Conservation (phyloP, 2,888 invertebrate species). For the Oscheius sp. region DNA sequence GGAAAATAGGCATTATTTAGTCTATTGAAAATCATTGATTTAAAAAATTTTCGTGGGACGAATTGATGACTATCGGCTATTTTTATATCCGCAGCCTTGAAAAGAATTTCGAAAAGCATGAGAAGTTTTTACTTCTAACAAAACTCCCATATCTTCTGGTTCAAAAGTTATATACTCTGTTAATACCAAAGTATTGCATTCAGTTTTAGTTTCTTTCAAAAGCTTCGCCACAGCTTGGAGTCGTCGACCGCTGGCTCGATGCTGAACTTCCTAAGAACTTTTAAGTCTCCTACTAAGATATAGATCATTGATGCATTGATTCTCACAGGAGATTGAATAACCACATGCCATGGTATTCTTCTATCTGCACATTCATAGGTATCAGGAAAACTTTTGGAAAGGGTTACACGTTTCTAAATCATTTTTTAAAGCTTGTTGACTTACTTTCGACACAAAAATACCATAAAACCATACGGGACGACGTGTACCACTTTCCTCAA, state of each 20-base stretch:
- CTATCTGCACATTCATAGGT: too few species aligned
- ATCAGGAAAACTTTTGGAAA: too few species aligned
- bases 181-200: background rate
- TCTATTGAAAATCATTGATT: background rate
- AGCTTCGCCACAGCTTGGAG: slow-evolving; percentile 6
- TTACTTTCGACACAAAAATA: too few species aligned
- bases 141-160: background rate
- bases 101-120: background rate
- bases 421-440: too few species aligned
- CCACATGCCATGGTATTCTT: slow-evolving; percentile 7
- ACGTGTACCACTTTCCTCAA: too few species aligned
- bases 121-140: background rate
- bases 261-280: background rate
- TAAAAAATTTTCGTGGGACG: background rate
- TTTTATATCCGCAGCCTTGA: background rate
- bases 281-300: background rate
- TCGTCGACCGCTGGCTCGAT: background rate
- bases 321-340: background rate
- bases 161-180: slow-evolving; percentile 1
- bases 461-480: too few species aligned
- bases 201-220: slow-evolving; percentile 1
- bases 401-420: too few species aligned
- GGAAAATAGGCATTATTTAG: background rate
- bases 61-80: background rate
- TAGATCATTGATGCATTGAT: background rate